A percentile compares a stretch with the other conserved stretches of the same genome.
phyloP scores from a whole-genome alignment of 2,888 invertebrate genomes.

The Himalopsyche japonica region DNA sequence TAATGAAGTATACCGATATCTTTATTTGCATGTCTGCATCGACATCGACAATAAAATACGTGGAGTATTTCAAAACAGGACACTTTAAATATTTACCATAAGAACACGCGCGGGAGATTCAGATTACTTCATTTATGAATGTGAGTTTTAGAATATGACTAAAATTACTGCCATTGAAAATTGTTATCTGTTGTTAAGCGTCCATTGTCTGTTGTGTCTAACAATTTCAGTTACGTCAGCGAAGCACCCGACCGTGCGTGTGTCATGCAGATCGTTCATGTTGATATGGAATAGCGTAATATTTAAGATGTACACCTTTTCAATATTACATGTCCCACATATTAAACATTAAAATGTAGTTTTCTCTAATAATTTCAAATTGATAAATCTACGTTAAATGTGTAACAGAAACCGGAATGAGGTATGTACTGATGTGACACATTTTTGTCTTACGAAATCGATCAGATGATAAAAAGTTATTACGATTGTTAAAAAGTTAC shows the following conservation, averaged over 20 bases:
- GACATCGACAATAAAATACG: too few species aligned
- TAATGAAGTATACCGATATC: conserved; percentile 10
- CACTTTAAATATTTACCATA: too few species aligned
- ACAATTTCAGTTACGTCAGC: not conserved
- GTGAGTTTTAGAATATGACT: not conserved
- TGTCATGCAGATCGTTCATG: conserved; percentile 26
- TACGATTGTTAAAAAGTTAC: not conserved
- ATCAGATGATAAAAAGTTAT: not conserved
- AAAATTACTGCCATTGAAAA: conserved; percentile 20
- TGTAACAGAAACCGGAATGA: not conserved
- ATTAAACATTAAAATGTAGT: not conserved
- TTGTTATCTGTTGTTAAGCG: conserved; percentile 4
- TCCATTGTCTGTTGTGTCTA: not conserved
- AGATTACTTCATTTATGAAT: conserved; percentile 6
- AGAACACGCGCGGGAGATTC: not conserved
- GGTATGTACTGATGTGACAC: not conserved
- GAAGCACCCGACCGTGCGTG: conserved; percentile 4
- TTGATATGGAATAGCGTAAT: conserved; percentile 24
- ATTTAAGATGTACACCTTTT: conserved; percentile 31
- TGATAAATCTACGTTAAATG: not conserved
- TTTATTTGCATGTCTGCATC: too few species aligned
- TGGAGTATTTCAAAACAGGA: too few species aligned
- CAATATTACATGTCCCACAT: conserved; percentile 28
- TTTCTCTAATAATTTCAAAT: not conserved
- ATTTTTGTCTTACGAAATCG: not conserved